These are phyloP conservation scores for Spatulosminthurus flaviceps DNA, from an alignment of 2,888 invertebrate species.

Conservation along the genomic window DNA sequence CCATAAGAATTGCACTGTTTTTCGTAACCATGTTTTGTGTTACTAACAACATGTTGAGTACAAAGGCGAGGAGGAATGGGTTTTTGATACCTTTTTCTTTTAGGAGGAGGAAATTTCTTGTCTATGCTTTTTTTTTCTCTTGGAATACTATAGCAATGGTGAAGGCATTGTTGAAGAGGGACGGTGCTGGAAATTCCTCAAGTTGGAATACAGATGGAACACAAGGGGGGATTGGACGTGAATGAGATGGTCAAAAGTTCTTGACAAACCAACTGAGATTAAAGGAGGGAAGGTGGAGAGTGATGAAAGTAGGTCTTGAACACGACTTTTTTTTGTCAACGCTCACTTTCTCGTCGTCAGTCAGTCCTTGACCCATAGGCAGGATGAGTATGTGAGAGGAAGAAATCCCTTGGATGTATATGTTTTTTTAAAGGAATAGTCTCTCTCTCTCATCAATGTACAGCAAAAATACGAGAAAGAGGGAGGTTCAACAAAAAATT, in stretches of 20 bases:
- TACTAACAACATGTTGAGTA: no score
- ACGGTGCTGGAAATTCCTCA: neutral
- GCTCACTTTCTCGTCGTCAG: neutral
- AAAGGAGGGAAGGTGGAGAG: neutral
- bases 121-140: no score
- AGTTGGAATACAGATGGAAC: neutral
- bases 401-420: neutral
- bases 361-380: constrained; percentile 15
- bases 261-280: constrained; percentile 12
- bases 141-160: neutral
- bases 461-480: no score
- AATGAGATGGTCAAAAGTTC: constrained; percentile 6
- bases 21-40: no score
- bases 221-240: neutral
- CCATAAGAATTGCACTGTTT: no score
- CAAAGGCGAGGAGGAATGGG: no score
- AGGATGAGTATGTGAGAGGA: neutral
- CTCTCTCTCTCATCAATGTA: neutral
- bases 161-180: neutral
- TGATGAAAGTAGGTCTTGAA: constrained; percentile 8
- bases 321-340: constrained; percentile 8
- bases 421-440: neutral
- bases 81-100: no score
- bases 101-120: no score
- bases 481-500: no score